Evolutionary conservation across 2,797 vertebrate species (phyloP), one percentile per base, ranked within the genome.

Genomic region (Tokudaia tokunoshimensis): DNA sequence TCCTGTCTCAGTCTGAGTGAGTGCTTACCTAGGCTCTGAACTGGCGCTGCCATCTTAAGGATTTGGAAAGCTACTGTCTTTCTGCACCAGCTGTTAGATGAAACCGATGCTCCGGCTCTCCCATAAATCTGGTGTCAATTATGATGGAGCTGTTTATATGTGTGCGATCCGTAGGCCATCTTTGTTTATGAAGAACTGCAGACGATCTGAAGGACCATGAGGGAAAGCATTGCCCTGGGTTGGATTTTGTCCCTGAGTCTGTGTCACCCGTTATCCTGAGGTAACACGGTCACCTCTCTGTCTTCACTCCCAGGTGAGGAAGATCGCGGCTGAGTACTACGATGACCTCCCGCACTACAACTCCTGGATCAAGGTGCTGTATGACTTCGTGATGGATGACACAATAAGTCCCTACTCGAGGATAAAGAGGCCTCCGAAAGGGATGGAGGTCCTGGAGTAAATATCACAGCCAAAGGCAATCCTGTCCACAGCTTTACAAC

Each of bases 351-450:
- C 99, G 6, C 99, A 99, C 6, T 99, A 99, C 98, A 99, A 99
- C 2, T 99, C 99, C 0, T 99, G 99, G 99, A 98, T 99, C 70
- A 99, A 98, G 98, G 99, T 99, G 10, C 99, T 99, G 31, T 99
- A 99, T 15, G 99, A 99, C 97, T 99, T 99, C 81, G 99, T 99
- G 97, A 99, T 98, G 99, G 99, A 99, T n/a, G 99, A 99, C 9
- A 97, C 99, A 2, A 96, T 99, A 90, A 99, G 99, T 97, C 99
- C 99, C 0, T 99, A 99, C 94, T 99, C 99, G 0, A 99, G 99
- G 2, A 97, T 99, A 97, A 99, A 99, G 99, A 99, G 99, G 97
- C 99, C 98, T 76, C 98, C 99, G 72, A 99, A 99, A 88, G 99
- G 99, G 85, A 99, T 99, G 0, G 97, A 99, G 89, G 99, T 99